Evolutionary conservation across 1,140 invertebrate species (phyloP), one percentile per base, ranked within the genome.

Genomic region (Battus philenor): DNA sequence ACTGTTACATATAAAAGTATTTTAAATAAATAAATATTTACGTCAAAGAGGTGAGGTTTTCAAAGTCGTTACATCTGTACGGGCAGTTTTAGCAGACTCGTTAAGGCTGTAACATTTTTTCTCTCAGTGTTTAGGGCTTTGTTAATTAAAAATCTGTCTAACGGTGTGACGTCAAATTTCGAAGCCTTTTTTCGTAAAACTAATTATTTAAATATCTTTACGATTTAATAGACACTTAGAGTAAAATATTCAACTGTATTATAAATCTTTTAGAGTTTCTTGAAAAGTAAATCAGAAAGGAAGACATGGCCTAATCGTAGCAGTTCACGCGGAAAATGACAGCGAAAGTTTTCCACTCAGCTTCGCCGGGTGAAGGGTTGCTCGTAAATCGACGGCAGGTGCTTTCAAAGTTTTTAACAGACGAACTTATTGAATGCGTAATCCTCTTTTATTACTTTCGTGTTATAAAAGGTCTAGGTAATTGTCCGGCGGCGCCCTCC

Each of bases 391-490:
- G 59, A 64, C 53, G 54, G 58, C 76, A 80, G 73, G 73, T 80
- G 76, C 48, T 53, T 63, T 34, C 43, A 60, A 69, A 68, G 47
- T 73, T 72, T 26, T 70, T 73, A 72, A 75, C 73, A 64, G 71
- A 59, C 62, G 58, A 55, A 70, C 64, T 70, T 76, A 79, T 76
- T 75, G 76, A 80, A 77, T 77, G 67, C 63, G 50, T 76, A 80
- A 77, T 77, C 67, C 76, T 61, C 60, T 68, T 79, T 80, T 80
- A 77, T 77, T 77, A 67, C 67, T 68, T 62, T 57, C 60, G 27
- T 53, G 63, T 60, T 72, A 75, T 70, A 72, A 72, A 72, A 69
- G 49, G 49, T 52, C 49, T 59, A 61, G 62, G 59, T 69, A 67
- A 69, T 73, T 69, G 55, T 63, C 58, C 50, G 50, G 49, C 49